Base-by-base conservation (phyloP, 2,113 vertebrate genomes). In the Orthonyx spaldingii region DNA sequence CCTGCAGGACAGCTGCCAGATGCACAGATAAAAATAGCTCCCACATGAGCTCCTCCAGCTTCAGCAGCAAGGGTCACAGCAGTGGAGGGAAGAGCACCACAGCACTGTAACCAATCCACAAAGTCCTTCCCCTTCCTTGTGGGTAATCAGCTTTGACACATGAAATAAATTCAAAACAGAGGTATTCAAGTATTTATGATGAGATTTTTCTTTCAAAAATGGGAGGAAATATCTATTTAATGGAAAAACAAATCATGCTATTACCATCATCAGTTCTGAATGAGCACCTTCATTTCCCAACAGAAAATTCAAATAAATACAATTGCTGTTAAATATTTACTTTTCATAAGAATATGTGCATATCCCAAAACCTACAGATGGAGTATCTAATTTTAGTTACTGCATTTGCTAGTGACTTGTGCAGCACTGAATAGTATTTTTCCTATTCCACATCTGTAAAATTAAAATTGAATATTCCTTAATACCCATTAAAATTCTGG, bases 1-100 rank as follows among this genome's bases (percentile, higher is more conserved):
- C 87, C 83, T 77, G 39, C 0, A 7, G 79, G 80, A 70, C 66
- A 71, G 64, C 16, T 93, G 79, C 76, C 88, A 92, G 88, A 42
- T 88, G 83, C 68, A 78, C 11, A 74, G 63, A 85, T 47, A 90
- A 95, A 96, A 96, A 92, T 86, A 95, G 85, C 64, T 96, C 22
- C 68, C 13, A 4, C 81, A 86, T 27, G 19, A 88, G 93, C 71
- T 88, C 33, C 35, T 81, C 47, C 72, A 94, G 32, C 82, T 85
- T 49, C 85, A 78, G 79, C 71, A 78, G 61, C 41, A 69, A 84
- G 77, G 57, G 84, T 79, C 75, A 95, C 7, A 52, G 85, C 19
- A 22, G 42, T 30, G 7, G 60, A 90, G 30, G 42, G 42, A 87
- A 39, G 33, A 85, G 37, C 68, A 86, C 37, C 59, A 47, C 53